A percentile compares a stretch with the other conserved stretches of the same genome.
Evolutionary conservation across 2,113 vertebrate genomes (phyloP).

Genomic region (Cettia cetti): DNA sequence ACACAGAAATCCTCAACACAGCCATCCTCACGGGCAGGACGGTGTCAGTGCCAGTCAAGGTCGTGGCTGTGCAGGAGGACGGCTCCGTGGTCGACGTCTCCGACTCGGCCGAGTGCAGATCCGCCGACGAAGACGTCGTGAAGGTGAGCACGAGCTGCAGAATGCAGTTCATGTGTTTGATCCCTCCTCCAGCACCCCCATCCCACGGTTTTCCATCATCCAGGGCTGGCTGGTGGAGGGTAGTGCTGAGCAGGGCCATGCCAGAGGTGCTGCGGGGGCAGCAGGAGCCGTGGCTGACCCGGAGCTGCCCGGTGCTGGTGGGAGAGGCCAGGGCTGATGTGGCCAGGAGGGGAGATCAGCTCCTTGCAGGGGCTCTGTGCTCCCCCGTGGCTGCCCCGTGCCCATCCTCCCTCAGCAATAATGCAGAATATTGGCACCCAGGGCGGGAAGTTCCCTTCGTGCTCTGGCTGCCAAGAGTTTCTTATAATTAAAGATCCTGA

Average conservation of each 20-base stretch:
- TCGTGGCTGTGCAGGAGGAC: conserved; percentile 73
- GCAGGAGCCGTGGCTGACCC: rapidly evolving
- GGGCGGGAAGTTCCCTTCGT: background rate
- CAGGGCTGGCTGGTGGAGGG: background rate
- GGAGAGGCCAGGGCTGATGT: background rate
- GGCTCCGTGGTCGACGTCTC: conserved; percentile 70
- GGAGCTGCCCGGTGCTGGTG: background rate
- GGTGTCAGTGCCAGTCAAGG: conserved; percentile 70
- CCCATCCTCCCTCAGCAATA: background rate
- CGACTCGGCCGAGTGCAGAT: conserved; percentile 68
- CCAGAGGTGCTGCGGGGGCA: background rate
- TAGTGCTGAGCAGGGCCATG: background rate
- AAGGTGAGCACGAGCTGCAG: conserved; percentile 48
- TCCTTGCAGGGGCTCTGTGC: background rate
- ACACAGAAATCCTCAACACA: conserved; percentile 73
- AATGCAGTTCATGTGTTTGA: rapidly evolving
- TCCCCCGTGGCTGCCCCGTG: background rate
- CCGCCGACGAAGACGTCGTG: conserved; percentile 72
- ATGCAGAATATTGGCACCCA: rapidly evolving
- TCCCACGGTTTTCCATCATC: background rate
- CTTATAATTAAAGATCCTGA: background rate
- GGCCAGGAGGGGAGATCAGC: background rate
- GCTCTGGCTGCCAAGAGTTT: background rate
- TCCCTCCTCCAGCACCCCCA: no score
- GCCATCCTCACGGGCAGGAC: conserved; percentile 74